These are phyloP conservation scores for Zaprionus davidi DNA, from an alignment of 1,140 invertebrate genomes.

Conservation along the genomic window DNA sequence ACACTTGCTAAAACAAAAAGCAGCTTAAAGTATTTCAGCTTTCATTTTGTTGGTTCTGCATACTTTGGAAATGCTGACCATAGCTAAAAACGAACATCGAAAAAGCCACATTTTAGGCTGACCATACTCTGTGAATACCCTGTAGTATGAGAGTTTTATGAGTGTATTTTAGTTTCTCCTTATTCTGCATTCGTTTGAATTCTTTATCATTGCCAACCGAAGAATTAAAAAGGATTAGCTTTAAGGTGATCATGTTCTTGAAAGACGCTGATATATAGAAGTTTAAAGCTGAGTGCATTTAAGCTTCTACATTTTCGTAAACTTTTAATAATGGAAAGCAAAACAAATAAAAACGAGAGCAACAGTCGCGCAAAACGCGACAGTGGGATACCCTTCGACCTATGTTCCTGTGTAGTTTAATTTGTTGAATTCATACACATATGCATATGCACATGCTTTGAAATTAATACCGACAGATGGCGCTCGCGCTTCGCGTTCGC, in stretches of 20 bases:
- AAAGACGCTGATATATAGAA: not conserved
- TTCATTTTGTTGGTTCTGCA: conserved; percentile 35
- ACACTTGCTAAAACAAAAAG: conserved; percentile 46
- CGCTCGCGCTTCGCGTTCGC: too few species aligned
- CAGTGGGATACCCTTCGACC: too few species aligned
- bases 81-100: not conserved
- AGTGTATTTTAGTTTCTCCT: not conserved
- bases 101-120: not conserved
- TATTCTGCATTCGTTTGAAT: too few species aligned
- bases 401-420: too few species aligned
- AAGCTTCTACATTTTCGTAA: not conserved
- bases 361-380: too few species aligned
- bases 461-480: too few species aligned
- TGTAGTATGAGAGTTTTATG: not conserved
- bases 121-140: conserved; percentile 13
- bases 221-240: too few species aligned
- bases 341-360: not conserved
- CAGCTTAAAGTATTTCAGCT: conserved; percentile 59
- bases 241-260: not conserved
- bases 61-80: conserved; percentile 3
- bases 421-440: too few species aligned
- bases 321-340: not conserved
- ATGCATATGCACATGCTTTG: too few species aligned
- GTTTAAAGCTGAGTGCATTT: not conserved
- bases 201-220: too few species aligned